Evolutionary conservation across 2,888 invertebrate species (phyloP), one percentile per base, ranked within the genome.

Genomic region (Ophion ventricosus): DNA sequence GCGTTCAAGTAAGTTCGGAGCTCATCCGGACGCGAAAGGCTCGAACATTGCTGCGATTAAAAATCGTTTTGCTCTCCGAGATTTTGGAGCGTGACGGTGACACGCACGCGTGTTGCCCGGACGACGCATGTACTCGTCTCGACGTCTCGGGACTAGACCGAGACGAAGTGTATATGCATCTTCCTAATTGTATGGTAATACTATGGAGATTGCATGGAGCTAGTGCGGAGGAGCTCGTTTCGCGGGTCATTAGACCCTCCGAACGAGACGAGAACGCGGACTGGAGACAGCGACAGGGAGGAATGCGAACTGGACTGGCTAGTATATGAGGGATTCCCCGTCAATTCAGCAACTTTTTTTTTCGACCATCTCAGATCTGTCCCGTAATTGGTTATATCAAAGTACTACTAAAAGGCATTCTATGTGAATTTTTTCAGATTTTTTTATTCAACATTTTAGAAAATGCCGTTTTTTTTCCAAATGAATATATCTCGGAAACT

Each of bases 181-280:
- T 86, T 89, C 88, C 91, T 93, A 93, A 92, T 92, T 91, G 91
- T 92, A 93, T 93, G 93, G 90, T 92, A 93, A 93, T 93, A 89
- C 89, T 92, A 93, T 92, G 93, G 91, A 93, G 91, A 93, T 93
- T 92, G 92, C 91, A 91, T 87, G 90, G 90, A 88, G 89, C 43
- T 10, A 89, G 91, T 89, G 89, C 59, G 40, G 66, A 59, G 91
- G 88, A 88, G 89, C 90, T 91, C 91, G 90, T 91, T 90, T 89
- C 90, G 88, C 88, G 89, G 89, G 87, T 92, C 91, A 91, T 90
- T 91, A 90, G 90, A 90, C 88, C 88, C 90, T 89, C 88, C 88
- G 79, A 84, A 85, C 74, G 82, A 76, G 64, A 72, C 72, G 59
- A 63, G 40, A 76, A 64, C 35, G 69, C 40, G 54, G 14, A 57